phyloP scores from a whole-genome alignment of 2,113 vertebrate genomes.

The Manacus vitellinus region DNA sequence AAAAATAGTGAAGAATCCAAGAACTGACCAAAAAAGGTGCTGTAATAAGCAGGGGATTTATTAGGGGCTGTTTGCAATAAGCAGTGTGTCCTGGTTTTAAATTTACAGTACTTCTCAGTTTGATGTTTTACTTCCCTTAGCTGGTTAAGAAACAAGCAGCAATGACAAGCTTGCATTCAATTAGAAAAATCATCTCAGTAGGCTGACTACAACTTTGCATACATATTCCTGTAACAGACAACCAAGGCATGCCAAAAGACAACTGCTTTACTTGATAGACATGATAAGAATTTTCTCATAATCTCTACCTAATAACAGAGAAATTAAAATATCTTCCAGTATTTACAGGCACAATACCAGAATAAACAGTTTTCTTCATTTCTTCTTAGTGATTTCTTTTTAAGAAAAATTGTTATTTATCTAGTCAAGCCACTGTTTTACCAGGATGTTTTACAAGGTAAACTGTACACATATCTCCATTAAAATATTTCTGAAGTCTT shows the following conservation, averaged over 20 bases:
- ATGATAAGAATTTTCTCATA: conserved; percentile 53
- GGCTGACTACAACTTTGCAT: conserved; percentile 31
- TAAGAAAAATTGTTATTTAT: background rate
- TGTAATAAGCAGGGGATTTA: background rate
- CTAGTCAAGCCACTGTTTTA: background rate
- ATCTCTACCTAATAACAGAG: conserved; percentile 35
- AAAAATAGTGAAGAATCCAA: background rate
- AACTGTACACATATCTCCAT: background rate
- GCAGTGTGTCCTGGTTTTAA: background rate
- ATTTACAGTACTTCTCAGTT: background rate
- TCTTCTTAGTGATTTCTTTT: background rate
- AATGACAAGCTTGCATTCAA: conserved; percentile 4
- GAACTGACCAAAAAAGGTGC: background rate
- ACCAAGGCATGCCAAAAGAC: conserved; percentile 32
- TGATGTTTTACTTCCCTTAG: background rate
- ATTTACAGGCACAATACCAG: conserved; percentile 2
- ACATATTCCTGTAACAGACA: conserved; percentile 52
- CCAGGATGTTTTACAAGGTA: background rate
- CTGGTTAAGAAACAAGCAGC: background rate
- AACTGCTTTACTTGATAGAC: conserved; percentile 41
- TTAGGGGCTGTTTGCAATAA: background rate
- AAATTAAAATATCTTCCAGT: conserved; percentile 39
- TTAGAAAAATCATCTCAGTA: conserved; percentile 20
- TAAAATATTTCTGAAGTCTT: background rate
- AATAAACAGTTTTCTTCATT: conserved; percentile 28